These are phyloP conservation scores for Catostomus latipinnis DNA, from an alignment of 2,797 vertebrate genomes.

Conservation along the genomic window DNA sequence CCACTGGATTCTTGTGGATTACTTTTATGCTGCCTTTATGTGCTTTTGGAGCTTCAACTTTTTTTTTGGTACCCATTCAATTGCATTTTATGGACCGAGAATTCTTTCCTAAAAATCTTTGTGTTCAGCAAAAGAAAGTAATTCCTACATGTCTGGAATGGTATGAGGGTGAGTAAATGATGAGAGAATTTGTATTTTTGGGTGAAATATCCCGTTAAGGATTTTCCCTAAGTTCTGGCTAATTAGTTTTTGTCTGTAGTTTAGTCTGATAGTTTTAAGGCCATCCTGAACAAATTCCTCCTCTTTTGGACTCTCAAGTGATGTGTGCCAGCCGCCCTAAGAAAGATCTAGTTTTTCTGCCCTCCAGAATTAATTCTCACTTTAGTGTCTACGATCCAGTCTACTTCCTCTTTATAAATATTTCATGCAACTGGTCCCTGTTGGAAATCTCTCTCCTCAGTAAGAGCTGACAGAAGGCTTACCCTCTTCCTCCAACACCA, in stretches of 20 bases:
- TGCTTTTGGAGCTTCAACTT: too few relatives aligned
- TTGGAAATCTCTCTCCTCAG: constrained; percentile 34
- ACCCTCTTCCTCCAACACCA: constrained; percentile 21
- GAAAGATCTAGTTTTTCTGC: constrained; percentile 25
- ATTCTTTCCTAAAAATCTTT: too few relatives aligned
- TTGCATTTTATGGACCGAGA: too few relatives aligned
- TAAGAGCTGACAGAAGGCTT: constrained; percentile 22
- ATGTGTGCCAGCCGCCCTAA: not conserved
- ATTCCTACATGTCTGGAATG: too few relatives aligned
- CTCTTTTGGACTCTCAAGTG: not conserved
- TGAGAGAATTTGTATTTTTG: too few relatives aligned
- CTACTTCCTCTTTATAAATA: constrained; percentile 61
- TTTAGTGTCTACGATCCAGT: constrained; percentile 53
- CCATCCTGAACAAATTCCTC: not conserved
- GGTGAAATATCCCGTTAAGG: too few relatives aligned
- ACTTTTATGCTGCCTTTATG: too few relatives aligned
- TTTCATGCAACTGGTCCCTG: constrained; percentile 50
- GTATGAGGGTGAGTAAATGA: too few relatives aligned
- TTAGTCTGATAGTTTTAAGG: not conserved
- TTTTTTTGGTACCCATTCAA: too few relatives aligned
- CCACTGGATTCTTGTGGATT: too few relatives aligned
- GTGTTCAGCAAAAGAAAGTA: too few relatives aligned
- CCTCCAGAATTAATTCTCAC: constrained; percentile 56
- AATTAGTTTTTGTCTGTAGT: not conserved
- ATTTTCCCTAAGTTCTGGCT: not conserved